Percentiles rank a stretch among this genome's conserved stretches.
These are phyloP conservation scores for Ambastaia sidthimunki DNA, from an alignment of 2,797 vertebrate species.

Conservation along the genomic window DNA sequence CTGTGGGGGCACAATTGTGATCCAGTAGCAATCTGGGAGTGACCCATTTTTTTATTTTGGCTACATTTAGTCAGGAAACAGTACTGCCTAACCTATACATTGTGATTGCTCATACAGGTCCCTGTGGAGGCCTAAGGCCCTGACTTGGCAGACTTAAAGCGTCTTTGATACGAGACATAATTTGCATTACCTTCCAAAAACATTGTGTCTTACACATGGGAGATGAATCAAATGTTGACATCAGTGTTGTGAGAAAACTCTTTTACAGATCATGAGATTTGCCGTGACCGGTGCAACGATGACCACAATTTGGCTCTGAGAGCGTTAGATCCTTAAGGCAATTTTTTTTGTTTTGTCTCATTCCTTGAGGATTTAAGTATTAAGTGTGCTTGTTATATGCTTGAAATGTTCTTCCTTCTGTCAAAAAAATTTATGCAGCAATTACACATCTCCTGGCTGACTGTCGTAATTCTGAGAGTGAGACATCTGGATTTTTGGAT, in stretches of 20 bases:
- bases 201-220: constrained; percentile 16
- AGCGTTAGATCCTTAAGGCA: neutral
- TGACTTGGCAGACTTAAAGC: constrained; percentile 42
- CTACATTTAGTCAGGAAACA: constrained; percentile 30
- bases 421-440: constrained; percentile 5
- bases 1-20: constrained; percentile 27
- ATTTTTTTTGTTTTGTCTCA: constrained; percentile 7
- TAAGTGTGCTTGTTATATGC: constrained; percentile 23
- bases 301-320: constrained; percentile 7
- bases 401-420: constrained; percentile 16
- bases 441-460: neutral
- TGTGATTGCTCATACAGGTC: constrained; percentile 48
- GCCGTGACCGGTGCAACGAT: constrained; percentile 13
- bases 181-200: constrained; percentile 33
- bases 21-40: constrained; percentile 48
- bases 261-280: constrained; percentile 15
- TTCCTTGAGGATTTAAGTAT: constrained; percentile 24
- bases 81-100: constrained; percentile 36
- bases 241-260: constrained; percentile 28
- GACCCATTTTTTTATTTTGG: constrained; percentile 45
- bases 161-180: constrained; percentile 37
- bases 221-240: constrained; percentile 47
- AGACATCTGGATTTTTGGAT: constrained; percentile 21
- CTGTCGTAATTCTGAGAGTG: neutral
- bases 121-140: constrained; percentile 27